Evolutionary conservation across 1,140 invertebrate genomes (phyloP), one percentile per base, ranked within the genome.

Genomic region (Eufriesea mexicana): DNA sequence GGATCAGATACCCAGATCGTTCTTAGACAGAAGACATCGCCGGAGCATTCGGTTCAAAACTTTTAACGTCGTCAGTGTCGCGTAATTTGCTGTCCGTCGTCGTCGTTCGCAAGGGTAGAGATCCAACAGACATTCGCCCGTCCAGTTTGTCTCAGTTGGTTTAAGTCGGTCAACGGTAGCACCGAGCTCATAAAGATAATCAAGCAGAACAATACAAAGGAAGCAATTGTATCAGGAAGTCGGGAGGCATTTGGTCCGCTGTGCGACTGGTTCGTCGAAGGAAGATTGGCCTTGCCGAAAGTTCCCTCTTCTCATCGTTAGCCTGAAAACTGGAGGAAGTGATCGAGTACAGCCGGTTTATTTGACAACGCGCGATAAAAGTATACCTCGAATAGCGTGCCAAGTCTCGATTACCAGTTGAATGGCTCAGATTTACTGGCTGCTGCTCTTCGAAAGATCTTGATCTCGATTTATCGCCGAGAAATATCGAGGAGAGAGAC

Each of bases 341-440:
- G 20, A 59, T 59, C 76, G 57, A 28, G 23, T 16, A 70, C 25
- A 54, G 16, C n/a, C 42, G 49, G 45, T 55, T 5, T n/a, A 62
- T 42, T 20, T 9, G 47, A 77, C 62, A 61, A 62, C 25, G 5
- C 25, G n/a, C 20, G n/a, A 73, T 42, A 80, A 73, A 61, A 35
- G n/a, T 8, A 57, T 51, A n/a, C 51, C 14, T 9, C 25, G 8
- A 28, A 23, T 5, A 67, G 16, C 35, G 35, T 14, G 51, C 6
- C 16, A 25, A 54, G 55, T 59, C 16, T 62, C 64, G 55, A 64
- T 62, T 10, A 47, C 25, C 78, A 64, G 62, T 75, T 90, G 90
- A 85, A 93, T 93, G 92, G 90, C 91, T 86, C 88, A 89, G 23
- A 82, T 92, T 77, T 92, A 92, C 35, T 92, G 92, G 91, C 83